Conservation (phyloP, 2,888 invertebrate species). For the Eupsilia transversa region DNA sequence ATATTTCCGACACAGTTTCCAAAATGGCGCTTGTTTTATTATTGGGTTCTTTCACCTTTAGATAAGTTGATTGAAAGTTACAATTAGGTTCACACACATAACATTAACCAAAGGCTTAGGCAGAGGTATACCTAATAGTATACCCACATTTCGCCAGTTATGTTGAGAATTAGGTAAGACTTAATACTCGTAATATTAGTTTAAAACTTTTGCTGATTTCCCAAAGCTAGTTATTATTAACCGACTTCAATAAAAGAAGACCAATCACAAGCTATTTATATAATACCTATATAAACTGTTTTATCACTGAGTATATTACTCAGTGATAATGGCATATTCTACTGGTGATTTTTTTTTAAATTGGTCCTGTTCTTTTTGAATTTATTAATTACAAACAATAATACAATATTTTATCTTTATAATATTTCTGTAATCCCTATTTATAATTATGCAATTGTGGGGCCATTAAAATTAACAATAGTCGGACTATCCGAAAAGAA, state of each 20-base stretch:
- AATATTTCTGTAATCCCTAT: too few relatives aligned
- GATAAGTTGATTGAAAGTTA: background rate
- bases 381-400: too few relatives aligned
- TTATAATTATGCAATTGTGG: background rate
- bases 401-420: too few relatives aligned
- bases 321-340: too few relatives aligned
- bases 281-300: too few relatives aligned
- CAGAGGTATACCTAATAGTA: too few relatives aligned
- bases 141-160: too few relatives aligned
- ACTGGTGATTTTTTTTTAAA: too few relatives aligned
- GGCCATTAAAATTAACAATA: background rate
- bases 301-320: too few relatives aligned
- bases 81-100: too few relatives aligned
- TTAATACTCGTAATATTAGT: background rate
- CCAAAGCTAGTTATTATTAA: background rate
- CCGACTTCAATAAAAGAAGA: background rate
- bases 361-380: too few relatives aligned
- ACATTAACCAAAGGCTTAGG: too few relatives aligned
- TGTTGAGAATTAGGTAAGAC: background rate
- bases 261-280: background rate
- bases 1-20: slow-evolving; percentile 69
- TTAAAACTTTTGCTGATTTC: background rate
- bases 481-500: background rate
- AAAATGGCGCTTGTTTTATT: slow-evolving; percentile 21
- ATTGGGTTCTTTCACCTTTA: slow-evolving; percentile 1